Percentiles rank a stretch among this genome's conserved stretches.
These are phyloP conservation scores for Pomatostomus ruficeps DNA, from an alignment of 2,113 vertebrate genomes.

Conservation along the genomic window DNA sequence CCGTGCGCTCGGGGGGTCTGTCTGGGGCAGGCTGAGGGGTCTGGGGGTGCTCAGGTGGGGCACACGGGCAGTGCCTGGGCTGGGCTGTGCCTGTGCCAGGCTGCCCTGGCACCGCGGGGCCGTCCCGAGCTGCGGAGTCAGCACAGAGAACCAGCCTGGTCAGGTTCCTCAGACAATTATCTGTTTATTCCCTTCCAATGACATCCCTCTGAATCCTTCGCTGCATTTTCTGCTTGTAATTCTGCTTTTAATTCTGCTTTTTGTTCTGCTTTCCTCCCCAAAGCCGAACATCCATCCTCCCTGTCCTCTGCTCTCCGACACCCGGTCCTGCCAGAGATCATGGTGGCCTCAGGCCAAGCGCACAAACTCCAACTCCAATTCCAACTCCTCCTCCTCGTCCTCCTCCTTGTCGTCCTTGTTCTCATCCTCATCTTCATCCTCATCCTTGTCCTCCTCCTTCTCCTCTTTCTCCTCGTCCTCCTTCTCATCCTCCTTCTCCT, in stretches of 20 bases:
- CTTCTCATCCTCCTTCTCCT: too few species aligned
- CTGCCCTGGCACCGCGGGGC: accelerated
- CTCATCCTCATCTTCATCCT: not conserved
- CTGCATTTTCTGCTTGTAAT: not conserved
- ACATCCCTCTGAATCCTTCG: not conserved
- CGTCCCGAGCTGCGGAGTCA: not conserved
- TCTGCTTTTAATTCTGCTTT: not conserved
- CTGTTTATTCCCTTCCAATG: not conserved
- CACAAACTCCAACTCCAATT: not conserved
- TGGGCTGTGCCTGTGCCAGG: too few species aligned
- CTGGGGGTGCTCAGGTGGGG: not conserved
- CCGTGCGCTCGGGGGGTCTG: not conserved
- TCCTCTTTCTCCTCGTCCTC: too few species aligned
- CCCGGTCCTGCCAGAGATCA: not conserved
- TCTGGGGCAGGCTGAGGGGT: not conserved
- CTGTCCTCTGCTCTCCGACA: not conserved
- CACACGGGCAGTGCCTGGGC: too few species aligned
- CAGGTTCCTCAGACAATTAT: not conserved
- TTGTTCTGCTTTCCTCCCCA: not conserved
- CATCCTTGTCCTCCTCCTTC: too few species aligned
- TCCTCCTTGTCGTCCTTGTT: not conserved
- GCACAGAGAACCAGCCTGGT: not conserved
- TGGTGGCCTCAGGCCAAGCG: not conserved
- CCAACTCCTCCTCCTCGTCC: not conserved
- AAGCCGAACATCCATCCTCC: not conserved